These are phyloP conservation scores for Pyrocoelia pectoralis DNA, from an alignment of 2,888 invertebrate genomes.

Conservation along the genomic window DNA sequence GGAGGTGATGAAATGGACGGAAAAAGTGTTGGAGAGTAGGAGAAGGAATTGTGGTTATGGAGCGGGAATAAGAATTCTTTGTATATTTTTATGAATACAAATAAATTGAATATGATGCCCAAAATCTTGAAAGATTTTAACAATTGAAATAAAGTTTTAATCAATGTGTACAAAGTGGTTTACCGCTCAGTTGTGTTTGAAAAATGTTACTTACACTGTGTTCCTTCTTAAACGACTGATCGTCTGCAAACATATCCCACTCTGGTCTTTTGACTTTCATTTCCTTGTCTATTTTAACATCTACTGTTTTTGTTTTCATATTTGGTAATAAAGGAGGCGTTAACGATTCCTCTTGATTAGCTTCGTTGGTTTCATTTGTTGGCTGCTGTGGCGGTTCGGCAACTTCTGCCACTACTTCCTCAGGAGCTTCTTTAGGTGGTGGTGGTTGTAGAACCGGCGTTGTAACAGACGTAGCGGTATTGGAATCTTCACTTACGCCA, in stretches of 20 bases:
- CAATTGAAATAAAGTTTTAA: no score
- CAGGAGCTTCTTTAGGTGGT: constrained; percentile 43
- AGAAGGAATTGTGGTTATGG: no score
- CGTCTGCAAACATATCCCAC: constrained; percentile 95
- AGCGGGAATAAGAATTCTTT: no score
- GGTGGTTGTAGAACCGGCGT: constrained; percentile 50
- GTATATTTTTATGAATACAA: no score
- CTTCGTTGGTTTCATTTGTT: constrained; percentile 21
- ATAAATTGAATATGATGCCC: no score
- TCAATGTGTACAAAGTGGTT: no score
- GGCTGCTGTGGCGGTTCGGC: constrained; percentile 40
- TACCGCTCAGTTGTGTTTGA: no score
- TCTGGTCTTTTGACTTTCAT: constrained; percentile 65
- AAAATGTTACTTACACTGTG: constrained; percentile 55
- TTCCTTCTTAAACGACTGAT: constrained; percentile 74
- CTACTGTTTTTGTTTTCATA: constrained; percentile 51
- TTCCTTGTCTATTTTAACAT: constrained; percentile 53
- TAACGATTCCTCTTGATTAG: constrained; percentile 52
- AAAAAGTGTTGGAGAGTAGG: no score
- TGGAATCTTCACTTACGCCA: constrained; percentile 67
- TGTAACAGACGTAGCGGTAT: constrained; percentile 52
- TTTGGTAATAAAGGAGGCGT: constrained; percentile 58
- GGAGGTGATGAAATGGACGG: no score
- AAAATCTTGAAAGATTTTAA: no score
- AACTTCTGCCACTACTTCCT: constrained; percentile 41